A percentile compares a stretch with the other conserved stretches of the same genome.
Evolutionary conservation across 2,888 invertebrate species (phyloP).

Genomic region (Lottia gigantea): DNA sequence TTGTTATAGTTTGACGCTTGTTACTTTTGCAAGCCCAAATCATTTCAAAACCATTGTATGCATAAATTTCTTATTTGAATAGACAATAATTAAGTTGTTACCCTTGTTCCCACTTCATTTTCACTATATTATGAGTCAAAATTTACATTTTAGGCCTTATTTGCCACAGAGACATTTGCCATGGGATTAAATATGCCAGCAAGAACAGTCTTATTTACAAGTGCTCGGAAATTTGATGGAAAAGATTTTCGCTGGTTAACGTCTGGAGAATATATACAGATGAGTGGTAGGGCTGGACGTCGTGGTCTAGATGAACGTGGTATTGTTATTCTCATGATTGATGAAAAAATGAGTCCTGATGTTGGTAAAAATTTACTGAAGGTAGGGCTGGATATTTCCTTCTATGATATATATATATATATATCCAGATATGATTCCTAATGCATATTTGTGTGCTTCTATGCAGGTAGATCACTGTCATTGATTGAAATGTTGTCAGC

Average conservation of each 20-base stretch:
- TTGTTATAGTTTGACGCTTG: no score
- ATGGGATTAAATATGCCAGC: conserved; percentile 99
- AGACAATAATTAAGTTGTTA: no score
- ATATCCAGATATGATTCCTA: no score
- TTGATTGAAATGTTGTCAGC: no score
- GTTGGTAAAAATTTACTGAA: conserved; percentile 73
- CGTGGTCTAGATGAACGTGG: conserved; percentile 93
- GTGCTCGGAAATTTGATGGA: conserved; percentile 96
- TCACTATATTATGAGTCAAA: no score
- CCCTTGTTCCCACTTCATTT: no score
- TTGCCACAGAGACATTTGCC: conserved; percentile 99
- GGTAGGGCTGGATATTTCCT: conserved; percentile 71
- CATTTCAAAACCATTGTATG: no score
- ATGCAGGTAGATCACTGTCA: no score
- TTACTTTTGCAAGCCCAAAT: background rate
- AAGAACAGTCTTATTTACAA: conserved; percentile 96
- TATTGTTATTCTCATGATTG: conserved; percentile 99
- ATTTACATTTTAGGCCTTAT: conserved; percentile 76
- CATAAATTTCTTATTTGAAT: no score
- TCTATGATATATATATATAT: no score
- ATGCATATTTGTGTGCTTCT: no score
- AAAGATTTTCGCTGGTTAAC: conserved; percentile 93
- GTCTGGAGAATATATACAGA: conserved; percentile 99
- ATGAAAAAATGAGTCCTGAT: conserved; percentile 84
- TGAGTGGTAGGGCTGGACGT: conserved; percentile 98